Base-by-base conservation (phyloP, 2,888 invertebrate genomes). In the Apomyelois bistriatella region DNA sequence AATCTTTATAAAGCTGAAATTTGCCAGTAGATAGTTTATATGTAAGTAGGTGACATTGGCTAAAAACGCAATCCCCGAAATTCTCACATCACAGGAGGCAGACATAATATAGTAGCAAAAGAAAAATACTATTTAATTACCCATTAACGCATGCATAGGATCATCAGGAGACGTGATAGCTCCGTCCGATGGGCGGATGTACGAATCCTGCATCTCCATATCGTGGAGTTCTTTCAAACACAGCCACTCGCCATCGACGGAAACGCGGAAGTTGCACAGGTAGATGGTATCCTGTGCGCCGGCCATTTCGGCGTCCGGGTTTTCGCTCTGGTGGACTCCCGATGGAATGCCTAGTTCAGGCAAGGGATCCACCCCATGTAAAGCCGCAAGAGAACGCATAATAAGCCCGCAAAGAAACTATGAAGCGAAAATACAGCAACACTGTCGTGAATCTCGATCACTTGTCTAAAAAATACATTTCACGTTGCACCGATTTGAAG, bases 181-280 rank as follows among this genome's bases (percentile, higher is more conserved):
- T 55, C 92, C 91, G 60, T 93, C 93, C 15, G 93, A 91, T n/a
- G 93, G 91, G 48, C 91, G 92, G 66, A 90, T 92, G 70, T 93
- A 92, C 57, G 95, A 92, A 65, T 95, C 94, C 68, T 94, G 95
- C 92, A 95, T 94, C 74, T 97, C 96, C 76, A 98, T 95, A 83
- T 98, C 98, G 70, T 97, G 96, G 56, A 98, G 90, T 82, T 98
- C 98, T 80, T 97, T 96, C 53, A 98, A 90, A 79, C 98, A 98
- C 55, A 98, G 92, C 98, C 98, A 98, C 82, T 98, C 98, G 56
- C 98, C 98, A 74, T 98, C 98, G 41, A 98, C 98, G 50, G 98
- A 98, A 5, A 98, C 98, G 54, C 98, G 95, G 85, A 98, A 98
- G 84, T 98, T 98, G 91, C 98, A 98, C 82, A 98, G 90, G 88